These are phyloP conservation scores for Protonibea diacanthus DNA, from an alignment of 2,797 vertebrate species.

Conservation along the genomic window DNA sequence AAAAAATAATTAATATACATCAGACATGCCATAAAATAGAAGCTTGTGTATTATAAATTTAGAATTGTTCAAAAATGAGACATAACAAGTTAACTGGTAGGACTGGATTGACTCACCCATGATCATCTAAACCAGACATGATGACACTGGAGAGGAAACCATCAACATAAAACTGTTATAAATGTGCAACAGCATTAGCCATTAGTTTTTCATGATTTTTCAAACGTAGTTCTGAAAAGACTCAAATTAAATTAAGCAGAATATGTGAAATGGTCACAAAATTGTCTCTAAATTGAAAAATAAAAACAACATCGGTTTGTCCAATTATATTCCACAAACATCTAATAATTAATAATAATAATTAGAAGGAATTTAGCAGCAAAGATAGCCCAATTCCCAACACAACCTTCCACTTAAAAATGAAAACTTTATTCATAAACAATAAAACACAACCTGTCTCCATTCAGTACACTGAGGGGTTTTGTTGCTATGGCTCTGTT, in stretches of 20 bases:
- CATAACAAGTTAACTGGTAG: neutral
- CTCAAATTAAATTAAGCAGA: neutral
- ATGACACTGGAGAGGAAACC: constrained; percentile 50
- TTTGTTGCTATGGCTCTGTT: neutral
- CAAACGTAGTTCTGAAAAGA: neutral
- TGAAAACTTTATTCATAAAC: neutral
- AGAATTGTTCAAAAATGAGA: neutral
- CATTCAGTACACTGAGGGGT: neutral
- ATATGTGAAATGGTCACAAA: no score
- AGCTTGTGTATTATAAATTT: neutral
- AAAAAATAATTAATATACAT: constrained; percentile 5
- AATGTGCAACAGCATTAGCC: neutral
- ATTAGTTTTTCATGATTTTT: neutral
- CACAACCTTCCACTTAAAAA: neutral
- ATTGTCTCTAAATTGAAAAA: no score
- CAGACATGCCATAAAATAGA: constrained; percentile 2
- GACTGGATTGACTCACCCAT: constrained; percentile 69
- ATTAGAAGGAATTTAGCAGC: no score
- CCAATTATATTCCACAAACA: no score
- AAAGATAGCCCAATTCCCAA: no score
- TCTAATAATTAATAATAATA: no score
- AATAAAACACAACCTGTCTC: neutral
- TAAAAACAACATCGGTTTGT: no score
- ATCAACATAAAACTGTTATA: neutral
- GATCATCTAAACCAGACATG: constrained; percentile 77